These are phyloP conservation scores for Syrphus vitripennis DNA, from an alignment of 2,888 invertebrate genomes.

Conservation along the genomic window DNA sequence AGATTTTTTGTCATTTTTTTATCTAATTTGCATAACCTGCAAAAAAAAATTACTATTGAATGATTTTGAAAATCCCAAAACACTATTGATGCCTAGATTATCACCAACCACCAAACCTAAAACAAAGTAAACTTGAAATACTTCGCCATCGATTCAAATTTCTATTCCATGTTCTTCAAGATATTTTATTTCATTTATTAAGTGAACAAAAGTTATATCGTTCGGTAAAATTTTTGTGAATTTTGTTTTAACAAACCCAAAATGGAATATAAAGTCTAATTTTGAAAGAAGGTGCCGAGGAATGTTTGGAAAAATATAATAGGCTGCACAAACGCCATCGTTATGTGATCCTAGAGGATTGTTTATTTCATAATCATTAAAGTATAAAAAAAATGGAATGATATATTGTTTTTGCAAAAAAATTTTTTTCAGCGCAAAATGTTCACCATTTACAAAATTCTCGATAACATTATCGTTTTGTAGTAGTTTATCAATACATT, in stretches of 20 bases:
- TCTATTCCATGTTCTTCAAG: slow-evolving; percentile 15
- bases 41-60: slow-evolving; percentile 10
- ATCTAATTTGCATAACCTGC: neutral
- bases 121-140: neutral
- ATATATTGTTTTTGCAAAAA: slow-evolving; percentile 23
- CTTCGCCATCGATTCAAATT: neutral
- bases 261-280: slow-evolving; percentile 32
- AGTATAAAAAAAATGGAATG: slow-evolving; percentile 27
- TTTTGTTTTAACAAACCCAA: slow-evolving; percentile 22
- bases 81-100: slow-evolving; percentile 5
- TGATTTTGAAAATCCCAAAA: slow-evolving; percentile 9
- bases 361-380: slow-evolving; percentile 15
- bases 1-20: neutral
- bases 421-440: neutral
- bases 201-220: neutral
- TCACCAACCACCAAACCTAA: slow-evolving; percentile 28
- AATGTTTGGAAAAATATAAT: slow-evolving; percentile 22
- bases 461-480: neutral
- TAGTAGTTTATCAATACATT: neutral
- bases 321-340: neutral
- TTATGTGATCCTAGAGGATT: slow-evolving; percentile 8
- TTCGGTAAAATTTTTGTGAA: neutral
- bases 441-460: neutral
- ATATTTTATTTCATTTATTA: slow-evolving; percentile 29
- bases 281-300: slow-evolving; percentile 20